Base-by-base conservation (phyloP, 2,888 invertebrate species). In the Pollenia labialis region DNA sequence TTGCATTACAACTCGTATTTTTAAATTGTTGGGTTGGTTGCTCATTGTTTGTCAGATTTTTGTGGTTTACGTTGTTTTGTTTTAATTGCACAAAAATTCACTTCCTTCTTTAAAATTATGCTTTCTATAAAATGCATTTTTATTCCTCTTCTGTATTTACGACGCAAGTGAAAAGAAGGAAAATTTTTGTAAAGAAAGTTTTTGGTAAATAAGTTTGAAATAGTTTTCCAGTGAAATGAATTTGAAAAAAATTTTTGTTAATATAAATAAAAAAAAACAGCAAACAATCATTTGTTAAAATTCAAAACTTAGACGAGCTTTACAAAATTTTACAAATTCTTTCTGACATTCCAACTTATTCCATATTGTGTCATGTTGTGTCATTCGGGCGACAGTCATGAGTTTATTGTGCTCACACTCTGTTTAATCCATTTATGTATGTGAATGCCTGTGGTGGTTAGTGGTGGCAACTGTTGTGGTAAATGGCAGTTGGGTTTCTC, bases 71-170 rank as follows among this genome's bases (percentile, higher is more conserved):
- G 32, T 32, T 32, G 32, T 32, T n/a, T n/a, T 40, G 60, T 40
- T n/a, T 60, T 60, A n/a, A 60, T 60, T 42, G n/a, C 16, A 42
- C 40, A 42, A 42, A 60, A 40, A 52, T 60, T 9, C n/a, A 40
- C 60, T 60, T 60, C 60, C 40, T 32, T 60, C 40, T 60, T n/a
- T 0, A 8, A 60, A 42, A 16, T 52, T 16, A 18, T 9, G 52
- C 16, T 52, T 60, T n/a, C n/a, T 60, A n/a, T 12, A 3, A 60
- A 60, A 60, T 32, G 60, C 12, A 60, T 60, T 60, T 60, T 60
- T 32, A 52, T 52, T n/a, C n/a, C 0, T 16, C n/a, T n/a, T 52
- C n/a, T 52, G 4, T 1, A n/a, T 4, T n/a, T 52, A 52, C n/a
- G 52, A 18, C 3, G 23, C 23, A 23, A 23, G 9, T 52, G 8